Evolutionary conservation across 2,113 vertebrate species (phyloP), one percentile per base, ranked within the genome.

Genomic region (Tychaedon coryphoeus): DNA sequence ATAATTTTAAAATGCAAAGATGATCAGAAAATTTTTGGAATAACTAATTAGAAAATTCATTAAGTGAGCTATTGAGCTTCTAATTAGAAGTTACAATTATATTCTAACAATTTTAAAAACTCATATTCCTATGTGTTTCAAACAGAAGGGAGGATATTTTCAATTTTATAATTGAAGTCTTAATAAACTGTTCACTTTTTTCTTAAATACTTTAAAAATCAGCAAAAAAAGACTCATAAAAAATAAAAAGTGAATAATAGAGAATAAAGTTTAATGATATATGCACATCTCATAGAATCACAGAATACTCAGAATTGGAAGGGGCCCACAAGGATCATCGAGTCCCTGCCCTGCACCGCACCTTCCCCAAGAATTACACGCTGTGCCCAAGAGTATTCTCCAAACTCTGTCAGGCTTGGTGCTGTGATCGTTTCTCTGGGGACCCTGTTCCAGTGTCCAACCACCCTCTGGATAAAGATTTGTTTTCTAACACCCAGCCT

Each of bases 281-380:
- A 57, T 13, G 25, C 18, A 38, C 6, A 29, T 38, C 31, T 43
- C 33, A 43, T 1, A 36, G 36, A 50, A 33, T 43, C 15, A 51
- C 0, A 58, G 28, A 73, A n/a, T 20, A 66, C 1, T 19, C 45
- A 16, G 3, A 81, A 19, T 1, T 66, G 15, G 33, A 74, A 45
- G 33, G 28, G 8, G 36, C 2, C 10, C 51, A 53, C 7, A 38
- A 53, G 8, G 28, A 58, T 25, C 19, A 51, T n/a, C 0, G 0
- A 66, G 19, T 45, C 8, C 45, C 38, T 33, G 19, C 23, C 23
- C 19, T 24, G 45, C 16, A 25, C 43, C 45, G 33, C 23, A 19
- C 19, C 34, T 19, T 31, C 6, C 17, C 31, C 25, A 58, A 33
- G 71, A 34, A 8, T 17, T 45, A 43, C 36, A 58, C 5, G 5